Base-by-base conservation (phyloP, 2,113 vertebrate species). In the Zosterops pallidus region DNA sequence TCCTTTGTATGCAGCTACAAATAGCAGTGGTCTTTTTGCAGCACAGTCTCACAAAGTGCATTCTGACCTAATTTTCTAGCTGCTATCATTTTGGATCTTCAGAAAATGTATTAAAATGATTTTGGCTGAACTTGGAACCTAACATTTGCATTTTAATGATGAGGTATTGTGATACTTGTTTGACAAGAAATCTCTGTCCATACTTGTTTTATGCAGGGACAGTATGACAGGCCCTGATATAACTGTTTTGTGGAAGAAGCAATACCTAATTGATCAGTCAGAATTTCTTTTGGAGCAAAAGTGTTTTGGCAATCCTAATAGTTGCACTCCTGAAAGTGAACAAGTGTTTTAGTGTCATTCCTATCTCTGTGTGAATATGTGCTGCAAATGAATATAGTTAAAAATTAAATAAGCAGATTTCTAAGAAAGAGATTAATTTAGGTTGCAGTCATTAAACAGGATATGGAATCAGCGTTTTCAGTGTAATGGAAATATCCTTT, bases 21-120 rank as follows among this genome's bases (percentile, higher is more conserved):
- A 81, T 70, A 82, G 29, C 53, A 77, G 26, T 31, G 24, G n/a
- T 85, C n/a, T 47, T 79, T 72, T 77, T 91, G 63, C 49, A 77
- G 16, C 22, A 53, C n/a, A 69, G 19, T 87, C 22, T 50, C n/a
- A 42, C 71, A 57, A 78, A 90, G 42, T 59, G 68, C 35, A 35
- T 92, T 92, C 56, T n/a, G 89, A 47, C 75, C 46, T 90, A 28
- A 75, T 93, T 92, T 83, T 77, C 65, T 91, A 42, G 37, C 22
- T 83, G 26, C 60, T 93, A 15, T 95, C 92, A 12, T 89, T 78
- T 47, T 83, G 59, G 1, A 60, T 92, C 42, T 52, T 76, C 56
- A 86, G 67, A 90, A 89, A 65, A 87, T 46, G 3, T 90, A 64
- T 88, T 52, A 68, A 64, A 90, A 88, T 71, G 3, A 47, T 71